Conservation (phyloP, 2,888 invertebrate genomes). For the Halictus ligatus region DNA sequence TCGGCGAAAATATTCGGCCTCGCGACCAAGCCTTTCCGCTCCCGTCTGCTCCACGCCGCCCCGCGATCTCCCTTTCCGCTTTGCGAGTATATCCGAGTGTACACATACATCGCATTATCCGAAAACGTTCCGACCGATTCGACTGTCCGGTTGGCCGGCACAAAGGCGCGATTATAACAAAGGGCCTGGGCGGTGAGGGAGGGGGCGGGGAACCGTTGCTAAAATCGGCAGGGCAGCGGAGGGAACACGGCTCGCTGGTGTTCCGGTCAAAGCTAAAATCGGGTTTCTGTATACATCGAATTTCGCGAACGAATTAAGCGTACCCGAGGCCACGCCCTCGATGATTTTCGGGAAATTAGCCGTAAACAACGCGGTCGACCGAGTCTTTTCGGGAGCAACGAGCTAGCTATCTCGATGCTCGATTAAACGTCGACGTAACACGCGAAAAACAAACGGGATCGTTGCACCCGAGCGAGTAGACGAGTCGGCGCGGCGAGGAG, state of each 20-base stretch:
- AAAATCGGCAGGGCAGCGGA: slow-evolving; percentile 42
- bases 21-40: background rate
- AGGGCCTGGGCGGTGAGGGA: background rate
- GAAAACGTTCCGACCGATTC: slow-evolving; percentile 39
- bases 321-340: slow-evolving; percentile 37
- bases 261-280: slow-evolving; percentile 67
- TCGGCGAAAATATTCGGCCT: slow-evolving; percentile 27
- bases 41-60: too few relatives aligned
- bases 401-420: slow-evolving; percentile 32
- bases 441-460: background rate
- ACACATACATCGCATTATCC: background rate
- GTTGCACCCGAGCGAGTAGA: background rate
- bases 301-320: slow-evolving; percentile 61
- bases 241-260: slow-evolving; percentile 35
- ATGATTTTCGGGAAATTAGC: slow-evolving; percentile 67
- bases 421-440: slow-evolving; percentile 60
- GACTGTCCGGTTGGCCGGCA: background rate
- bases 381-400: slow-evolving; percentile 53
- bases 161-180: slow-evolving; percentile 30
- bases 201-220: slow-evolving; percentile 22
- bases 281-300: slow-evolving; percentile 58
- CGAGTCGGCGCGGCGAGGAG: background rate
- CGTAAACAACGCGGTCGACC: slow-evolving; percentile 66
- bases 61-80: background rate
- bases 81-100: background rate